Evolutionary conservation across 2,888 invertebrate genomes (phyloP), one percentile per base, ranked within the genome.

Genomic region (Thera britannica): DNA sequence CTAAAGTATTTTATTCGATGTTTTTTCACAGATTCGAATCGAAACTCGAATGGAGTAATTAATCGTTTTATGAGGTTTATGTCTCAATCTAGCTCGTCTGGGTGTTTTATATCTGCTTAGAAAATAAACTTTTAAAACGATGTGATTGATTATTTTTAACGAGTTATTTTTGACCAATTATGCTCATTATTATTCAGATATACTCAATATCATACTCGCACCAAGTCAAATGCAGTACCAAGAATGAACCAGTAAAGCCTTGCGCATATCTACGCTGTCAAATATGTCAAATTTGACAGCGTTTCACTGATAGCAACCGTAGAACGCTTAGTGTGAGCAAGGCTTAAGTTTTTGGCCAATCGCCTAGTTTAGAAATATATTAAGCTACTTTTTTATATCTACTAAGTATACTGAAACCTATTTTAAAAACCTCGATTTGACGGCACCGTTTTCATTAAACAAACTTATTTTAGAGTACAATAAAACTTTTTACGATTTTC

Each of bases 401-500:
- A 23, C 23, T 62, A 44, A 6, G n/a, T 57, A 41, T 36, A 23
- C 23, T 23, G 23, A 51, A 36, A 58, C 34, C 77, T 83, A 82
- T 83, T 83, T 83, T 75, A 78, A 80, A 23, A 80, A 80, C 76
- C 78, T 72, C 82, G 79, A 83, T 85, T 77, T 72, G 76, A 78
- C 79, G 75, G 82, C 80, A 75, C 77, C 77, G 71, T 74, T 69
- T 80, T 81, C 83, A 81, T 84, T 84, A 82, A 83, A 81, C 85
- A 87, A 89, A 87, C 86, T 86, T 82, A 86, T 87, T 90, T 89
- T 89, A 88, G 85, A 85, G 84, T 84, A 90, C 89, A 90, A 90
- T 90, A 90, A 90, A 83, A 84, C 75, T 80, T 86, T 83, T 85
- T 83, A 86, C 83, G 78, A 78, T 76, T 81, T 65, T 82, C 77